phyloP scores from a whole-genome alignment of 1,140 invertebrate genomes.

The Amyelois transitella region DNA sequence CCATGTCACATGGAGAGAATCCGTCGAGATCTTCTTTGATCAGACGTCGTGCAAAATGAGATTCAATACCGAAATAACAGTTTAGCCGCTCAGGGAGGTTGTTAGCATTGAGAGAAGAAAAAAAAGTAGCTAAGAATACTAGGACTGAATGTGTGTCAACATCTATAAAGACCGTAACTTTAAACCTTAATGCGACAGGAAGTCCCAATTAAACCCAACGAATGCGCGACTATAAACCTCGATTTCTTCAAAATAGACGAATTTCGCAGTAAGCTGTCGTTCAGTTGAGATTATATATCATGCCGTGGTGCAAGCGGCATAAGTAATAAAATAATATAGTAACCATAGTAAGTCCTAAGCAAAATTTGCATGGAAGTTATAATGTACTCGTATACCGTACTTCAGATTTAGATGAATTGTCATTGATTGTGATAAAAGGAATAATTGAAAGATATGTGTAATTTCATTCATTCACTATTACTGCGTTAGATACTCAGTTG shows the following conservation, averaged over 20 bases:
- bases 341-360: too few relatives aligned
- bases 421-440: too few relatives aligned
- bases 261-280: slow-evolving; percentile 5
- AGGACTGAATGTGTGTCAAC: slow-evolving; percentile 46
- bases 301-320: background rate
- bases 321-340: too few relatives aligned
- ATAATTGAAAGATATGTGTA: too few relatives aligned
- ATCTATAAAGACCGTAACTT: slow-evolving; percentile 40
- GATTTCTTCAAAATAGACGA: slow-evolving; percentile 13
- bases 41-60: slow-evolving; percentile 48
- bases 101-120: slow-evolving; percentile 42
- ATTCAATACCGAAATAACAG: slow-evolving; percentile 51
- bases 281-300: background rate
- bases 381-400: too few relatives aligned
- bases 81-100: slow-evolving; percentile 36
- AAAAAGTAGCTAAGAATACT: slow-evolving; percentile 46
- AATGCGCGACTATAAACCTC: slow-evolving; percentile 22
- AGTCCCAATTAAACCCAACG: slow-evolving; percentile 33
- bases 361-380: too few relatives aligned
- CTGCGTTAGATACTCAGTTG: too few relatives aligned
- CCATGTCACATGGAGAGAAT: slow-evolving; percentile 45
- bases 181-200: slow-evolving; percentile 35
- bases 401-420: too few relatives aligned
- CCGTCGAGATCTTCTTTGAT: slow-evolving; percentile 50
- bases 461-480: too few relatives aligned